These are phyloP conservation scores for Heliconius sara DNA, from an alignment of 2,888 invertebrate species.

Conservation along the genomic window DNA sequence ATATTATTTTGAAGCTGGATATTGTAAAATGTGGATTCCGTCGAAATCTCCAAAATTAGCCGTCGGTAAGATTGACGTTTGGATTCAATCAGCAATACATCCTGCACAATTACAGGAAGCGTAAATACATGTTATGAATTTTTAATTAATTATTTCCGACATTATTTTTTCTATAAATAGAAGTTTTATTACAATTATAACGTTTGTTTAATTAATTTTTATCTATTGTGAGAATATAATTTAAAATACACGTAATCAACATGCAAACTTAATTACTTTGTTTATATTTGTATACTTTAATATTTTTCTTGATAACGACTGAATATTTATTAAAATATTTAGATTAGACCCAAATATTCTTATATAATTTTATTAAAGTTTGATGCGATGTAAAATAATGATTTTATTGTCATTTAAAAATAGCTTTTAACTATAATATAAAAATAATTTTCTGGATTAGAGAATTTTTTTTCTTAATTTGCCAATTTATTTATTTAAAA, in stretches of 20 bases:
- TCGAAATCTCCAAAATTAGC: constrained; percentile 89
- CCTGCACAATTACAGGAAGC: constrained; percentile 68
- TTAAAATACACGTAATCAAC: constrained; percentile 9
- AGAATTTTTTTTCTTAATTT: neutral
- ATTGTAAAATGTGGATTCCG: constrained; percentile 87
- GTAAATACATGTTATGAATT: constrained; percentile 75
- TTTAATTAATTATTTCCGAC: constrained; percentile 60
- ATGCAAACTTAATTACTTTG: constrained; percentile 14
- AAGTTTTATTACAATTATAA: constrained; percentile 15
- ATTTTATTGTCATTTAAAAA: neutral
- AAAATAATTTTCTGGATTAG: too few relatives aligned
- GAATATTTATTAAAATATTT: neutral
- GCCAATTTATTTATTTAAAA: neutral
- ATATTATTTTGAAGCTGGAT: constrained; percentile 25
- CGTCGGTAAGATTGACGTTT: constrained; percentile 86
- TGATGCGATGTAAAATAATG: neutral
- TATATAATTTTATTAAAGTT: neutral
- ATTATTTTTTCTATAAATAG: constrained; percentile 40
- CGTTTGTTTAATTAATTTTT: constrained; percentile 10
- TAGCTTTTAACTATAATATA: too few relatives aligned
- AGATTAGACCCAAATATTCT: too few relatives aligned
- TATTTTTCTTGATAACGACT: neutral
- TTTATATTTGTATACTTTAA: neutral
- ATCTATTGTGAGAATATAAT: neutral
- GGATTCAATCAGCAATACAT: constrained; percentile 66